A percentile compares a stretch with the other conserved stretches of the same genome.
These are phyloP conservation scores for Ischnura elegans DNA, from an alignment of 2,888 invertebrate genomes.

Conservation along the genomic window DNA sequence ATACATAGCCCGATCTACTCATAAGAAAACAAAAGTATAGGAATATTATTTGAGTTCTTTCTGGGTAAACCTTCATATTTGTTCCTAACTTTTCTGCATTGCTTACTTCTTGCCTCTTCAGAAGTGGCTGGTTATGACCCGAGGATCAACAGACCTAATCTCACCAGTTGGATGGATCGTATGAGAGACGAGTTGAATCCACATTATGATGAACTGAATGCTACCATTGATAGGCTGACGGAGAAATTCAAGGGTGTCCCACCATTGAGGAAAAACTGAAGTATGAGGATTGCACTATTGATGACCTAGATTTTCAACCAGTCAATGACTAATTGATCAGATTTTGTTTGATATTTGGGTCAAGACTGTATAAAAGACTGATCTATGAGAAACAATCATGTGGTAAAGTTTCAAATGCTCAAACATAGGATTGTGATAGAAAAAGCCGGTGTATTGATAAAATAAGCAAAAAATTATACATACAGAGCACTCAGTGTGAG, in stretches of 20 bases:
- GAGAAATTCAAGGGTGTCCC: slow-evolving; percentile 57
- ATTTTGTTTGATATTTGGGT: background rate
- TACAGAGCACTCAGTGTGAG: too few relatives aligned
- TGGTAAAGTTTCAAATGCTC: too few relatives aligned
- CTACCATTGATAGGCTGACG: background rate
- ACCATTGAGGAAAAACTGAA: slow-evolving; percentile 18
- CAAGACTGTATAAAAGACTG: too few relatives aligned
- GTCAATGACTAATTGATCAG: background rate
- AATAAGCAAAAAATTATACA: too few relatives aligned
- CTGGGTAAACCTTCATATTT: too few relatives aligned
- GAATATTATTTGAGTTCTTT: too few relatives aligned
- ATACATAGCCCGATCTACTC: too few relatives aligned
- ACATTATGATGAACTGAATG: slow-evolving; percentile 74
- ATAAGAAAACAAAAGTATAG: too few relatives aligned
- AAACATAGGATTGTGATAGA: too few relatives aligned
- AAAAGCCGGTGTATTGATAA: too few relatives aligned
- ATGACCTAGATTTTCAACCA: background rate
- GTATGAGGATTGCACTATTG: background rate
- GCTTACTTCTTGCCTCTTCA: slow-evolving; percentile 68
- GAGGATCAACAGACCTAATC: slow-evolving; percentile 73
- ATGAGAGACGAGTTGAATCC: slow-evolving; percentile 75
- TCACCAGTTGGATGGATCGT: slow-evolving; percentile 76
- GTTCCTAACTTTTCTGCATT: background rate
- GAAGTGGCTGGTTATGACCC: slow-evolving; percentile 76
- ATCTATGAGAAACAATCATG: too few relatives aligned